Conservation (phyloP, 2,888 invertebrate species). For the Limnephilus auricula region DNA sequence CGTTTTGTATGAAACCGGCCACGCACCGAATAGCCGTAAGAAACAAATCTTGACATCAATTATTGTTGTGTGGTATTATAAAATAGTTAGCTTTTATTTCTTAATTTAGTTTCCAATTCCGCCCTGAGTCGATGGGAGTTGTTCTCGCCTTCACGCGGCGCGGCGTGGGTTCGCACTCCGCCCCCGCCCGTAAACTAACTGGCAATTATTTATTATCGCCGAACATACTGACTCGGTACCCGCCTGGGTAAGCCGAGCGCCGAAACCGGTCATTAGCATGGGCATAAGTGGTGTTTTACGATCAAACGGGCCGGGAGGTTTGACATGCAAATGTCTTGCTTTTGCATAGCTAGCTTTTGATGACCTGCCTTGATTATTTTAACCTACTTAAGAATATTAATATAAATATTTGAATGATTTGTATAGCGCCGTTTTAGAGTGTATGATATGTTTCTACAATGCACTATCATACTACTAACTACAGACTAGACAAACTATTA, state of each 20-base stretch:
- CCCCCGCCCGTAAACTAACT: conserved; percentile 18
- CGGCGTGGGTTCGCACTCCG: not conserved
- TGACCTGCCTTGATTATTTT: not conserved
- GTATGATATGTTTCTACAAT: no score
- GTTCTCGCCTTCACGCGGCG: conserved; percentile 8
- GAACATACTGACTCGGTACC: conserved; percentile 17
- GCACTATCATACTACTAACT: no score
- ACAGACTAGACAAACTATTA: no score
- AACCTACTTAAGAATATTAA: not conserved
- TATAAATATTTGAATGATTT: no score
- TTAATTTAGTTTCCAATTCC: not conserved
- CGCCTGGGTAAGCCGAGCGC: not conserved
- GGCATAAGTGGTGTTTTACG: not conserved
- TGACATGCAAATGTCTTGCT: not conserved
- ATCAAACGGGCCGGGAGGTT: not conserved
- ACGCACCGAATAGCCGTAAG: no score
- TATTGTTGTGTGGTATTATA: no score
- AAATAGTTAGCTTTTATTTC: not conserved
- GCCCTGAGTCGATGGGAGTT: not conserved
- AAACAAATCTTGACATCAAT: no score
- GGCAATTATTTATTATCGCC: conserved; percentile 10
- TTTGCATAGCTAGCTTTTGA: not conserved
- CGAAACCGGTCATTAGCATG: conserved; percentile 38
- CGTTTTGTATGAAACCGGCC: no score
- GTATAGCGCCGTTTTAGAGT: no score